These are phyloP conservation scores for Peromyscus californicus DNA, from an alignment of 2,113 vertebrate species.

Conservation along the genomic window DNA sequence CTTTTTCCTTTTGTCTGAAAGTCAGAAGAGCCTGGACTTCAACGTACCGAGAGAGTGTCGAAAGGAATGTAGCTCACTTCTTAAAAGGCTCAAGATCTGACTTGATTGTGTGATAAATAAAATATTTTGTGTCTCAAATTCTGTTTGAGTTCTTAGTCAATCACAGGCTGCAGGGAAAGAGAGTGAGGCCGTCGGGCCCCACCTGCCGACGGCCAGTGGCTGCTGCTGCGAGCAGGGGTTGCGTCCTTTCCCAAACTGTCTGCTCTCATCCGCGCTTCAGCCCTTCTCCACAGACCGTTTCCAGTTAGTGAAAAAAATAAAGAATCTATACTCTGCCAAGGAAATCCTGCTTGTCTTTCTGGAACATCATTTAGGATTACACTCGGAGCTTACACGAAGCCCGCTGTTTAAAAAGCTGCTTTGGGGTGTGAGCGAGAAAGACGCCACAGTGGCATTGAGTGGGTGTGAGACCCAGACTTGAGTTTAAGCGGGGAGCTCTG, in stretches of 20 bases:
- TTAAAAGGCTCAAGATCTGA: slow-evolving; percentile 25
- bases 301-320: not conserved
- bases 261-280: not conserved
- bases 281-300: not conserved
- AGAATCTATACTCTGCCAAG: not conserved
- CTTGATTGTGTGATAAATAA: slow-evolving; percentile 57
- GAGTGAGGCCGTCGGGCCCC: not conserved
- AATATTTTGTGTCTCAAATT: slow-evolving; percentile 67
- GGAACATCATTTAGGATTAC: not conserved
- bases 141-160: slow-evolving; percentile 42
- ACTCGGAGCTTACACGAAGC: not conserved
- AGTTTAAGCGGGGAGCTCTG: not conserved
- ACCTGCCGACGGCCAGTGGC: not conserved
- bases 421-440: not conserved
- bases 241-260: not conserved
- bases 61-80: slow-evolving; percentile 23
- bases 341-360: slow-evolving; percentile 26
- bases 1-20: slow-evolving; percentile 51
- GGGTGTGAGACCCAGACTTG: not conserved
- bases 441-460: not conserved
- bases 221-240: not conserved
- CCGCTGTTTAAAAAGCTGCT: slow-evolving; percentile 28
- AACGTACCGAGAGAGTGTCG: slow-evolving; percentile 8
- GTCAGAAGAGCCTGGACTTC: slow-evolving; percentile 31
- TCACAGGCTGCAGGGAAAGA: slow-evolving; percentile 19